These are phyloP conservation scores for Brachirus orientalis DNA, from an alignment of 2,113 vertebrate genomes.

Conservation along the genomic window DNA sequence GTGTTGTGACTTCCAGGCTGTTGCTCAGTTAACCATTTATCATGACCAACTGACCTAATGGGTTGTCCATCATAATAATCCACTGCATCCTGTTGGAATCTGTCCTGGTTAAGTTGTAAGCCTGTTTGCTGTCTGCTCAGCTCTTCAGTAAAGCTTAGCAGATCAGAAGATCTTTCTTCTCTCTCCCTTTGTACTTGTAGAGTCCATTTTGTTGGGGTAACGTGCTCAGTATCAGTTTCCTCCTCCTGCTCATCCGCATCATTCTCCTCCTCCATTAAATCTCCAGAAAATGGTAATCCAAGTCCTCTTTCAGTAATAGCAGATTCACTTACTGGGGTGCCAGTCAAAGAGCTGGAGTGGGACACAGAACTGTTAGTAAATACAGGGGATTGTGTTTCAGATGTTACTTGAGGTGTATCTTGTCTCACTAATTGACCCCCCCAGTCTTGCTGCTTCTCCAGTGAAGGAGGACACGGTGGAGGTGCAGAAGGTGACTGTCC, in stretches of 20 bases:
- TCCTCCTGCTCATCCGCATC: slow-evolving; percentile 57
- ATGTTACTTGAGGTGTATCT: slow-evolving; percentile 34
- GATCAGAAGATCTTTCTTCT: slow-evolving; percentile 37
- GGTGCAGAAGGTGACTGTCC: slow-evolving; percentile 66
- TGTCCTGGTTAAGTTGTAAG: slow-evolving; percentile 30
- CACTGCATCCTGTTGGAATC: slow-evolving; percentile 17
- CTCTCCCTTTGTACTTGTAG: slow-evolving; percentile 11
- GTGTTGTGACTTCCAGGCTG: slow-evolving; percentile 23
- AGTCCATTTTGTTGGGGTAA: slow-evolving; percentile 15
- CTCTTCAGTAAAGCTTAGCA: slow-evolving; percentile 61
- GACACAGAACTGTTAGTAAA: slow-evolving; percentile 67
- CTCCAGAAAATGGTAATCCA: slow-evolving; percentile 75
- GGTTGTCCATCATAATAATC: slow-evolving; percentile 35
- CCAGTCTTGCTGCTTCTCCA: slow-evolving; percentile 55
- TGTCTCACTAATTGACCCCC: slow-evolving; percentile 40
- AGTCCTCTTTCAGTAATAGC: slow-evolving; percentile 45
- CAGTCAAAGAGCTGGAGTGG: slow-evolving; percentile 65
- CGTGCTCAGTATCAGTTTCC: slow-evolving; percentile 6
- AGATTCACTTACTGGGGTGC: slow-evolving; percentile 57
- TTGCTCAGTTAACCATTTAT: slow-evolving; percentile 43
- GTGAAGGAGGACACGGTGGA: slow-evolving; percentile 41
- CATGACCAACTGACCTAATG: slow-evolving; percentile 12
- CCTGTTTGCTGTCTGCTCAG: slow-evolving; percentile 36
- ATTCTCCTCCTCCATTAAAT: slow-evolving; percentile 74
- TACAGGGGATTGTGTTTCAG: slow-evolving; percentile 56